phyloP scores from a whole-genome alignment of 1,140 invertebrate genomes.

The Pachypeltis micranthus region DNA sequence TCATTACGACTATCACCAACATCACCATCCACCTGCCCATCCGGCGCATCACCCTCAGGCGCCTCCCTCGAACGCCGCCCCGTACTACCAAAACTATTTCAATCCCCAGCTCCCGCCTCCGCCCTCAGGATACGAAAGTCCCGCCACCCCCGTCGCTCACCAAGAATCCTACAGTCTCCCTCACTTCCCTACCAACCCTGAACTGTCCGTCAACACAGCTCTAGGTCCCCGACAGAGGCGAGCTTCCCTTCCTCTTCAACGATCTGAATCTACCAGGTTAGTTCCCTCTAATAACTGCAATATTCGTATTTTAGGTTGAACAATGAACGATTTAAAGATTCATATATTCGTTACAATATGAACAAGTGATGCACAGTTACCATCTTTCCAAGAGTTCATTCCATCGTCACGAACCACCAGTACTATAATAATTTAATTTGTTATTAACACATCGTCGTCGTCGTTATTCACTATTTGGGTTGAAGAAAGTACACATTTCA shows the following conservation, averaged over 20 bases:
- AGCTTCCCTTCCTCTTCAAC: slow-evolving; percentile 57
- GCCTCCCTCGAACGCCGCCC: slow-evolving; percentile 20
- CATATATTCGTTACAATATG: no score
- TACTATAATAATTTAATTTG: no score
- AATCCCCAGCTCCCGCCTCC: slow-evolving; percentile 20
- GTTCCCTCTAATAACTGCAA: no score
- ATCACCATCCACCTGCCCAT: slow-evolving; percentile 22
- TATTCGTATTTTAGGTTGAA: no score
- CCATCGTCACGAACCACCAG: no score
- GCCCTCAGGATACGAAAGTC: slow-evolving; percentile 41
- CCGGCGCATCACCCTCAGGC: slow-evolving; percentile 25
- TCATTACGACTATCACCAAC: slow-evolving; percentile 29
- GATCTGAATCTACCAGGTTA: slow-evolving; percentile 59
- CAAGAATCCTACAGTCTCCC: slow-evolving; percentile 34
- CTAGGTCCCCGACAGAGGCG: slow-evolving; percentile 47
- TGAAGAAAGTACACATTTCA: no score
- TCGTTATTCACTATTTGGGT: no score
- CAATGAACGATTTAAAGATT: no score
- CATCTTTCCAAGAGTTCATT: no score
- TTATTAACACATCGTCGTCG: no score
- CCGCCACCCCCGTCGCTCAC: slow-evolving; percentile 38
- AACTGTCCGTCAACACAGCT: slow-evolving; percentile 27
- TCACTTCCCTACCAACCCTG: slow-evolving; percentile 28
- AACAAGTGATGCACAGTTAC: no score
- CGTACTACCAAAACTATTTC: slow-evolving; percentile 18